phyloP scores from a whole-genome alignment of 2,113 vertebrate genomes.

The Thymallus thymallus region DNA sequence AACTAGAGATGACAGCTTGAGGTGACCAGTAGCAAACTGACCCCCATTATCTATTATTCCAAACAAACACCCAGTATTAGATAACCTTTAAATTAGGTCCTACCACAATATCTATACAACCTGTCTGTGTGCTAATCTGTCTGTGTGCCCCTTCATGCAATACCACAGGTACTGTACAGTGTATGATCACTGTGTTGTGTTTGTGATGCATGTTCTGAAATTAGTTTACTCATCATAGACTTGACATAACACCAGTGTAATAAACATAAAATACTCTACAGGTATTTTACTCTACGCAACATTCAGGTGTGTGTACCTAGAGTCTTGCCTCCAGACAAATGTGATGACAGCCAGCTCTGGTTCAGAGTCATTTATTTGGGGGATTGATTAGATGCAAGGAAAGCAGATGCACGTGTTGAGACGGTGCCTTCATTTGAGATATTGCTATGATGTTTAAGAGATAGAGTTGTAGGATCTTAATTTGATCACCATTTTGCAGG shows the following conservation, averaged over 20 bases:
- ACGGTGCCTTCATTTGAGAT: constrained; percentile 66
- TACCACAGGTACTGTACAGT: not conserved
- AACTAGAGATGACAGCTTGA: constrained; percentile 50
- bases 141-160: not conserved
- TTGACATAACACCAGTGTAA: not conserved
- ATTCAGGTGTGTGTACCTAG: no score
- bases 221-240: not conserved
- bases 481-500: no score
- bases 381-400: constrained; percentile 70
- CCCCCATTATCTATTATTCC: constrained; percentile 41
- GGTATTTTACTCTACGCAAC: no score
- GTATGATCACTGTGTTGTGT: not conserved
- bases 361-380: constrained; percentile 67
- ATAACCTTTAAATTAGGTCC: not conserved
- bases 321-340: constrained; percentile 62
- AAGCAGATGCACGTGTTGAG: constrained; percentile 65
- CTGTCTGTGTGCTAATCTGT: no score
- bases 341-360: constrained; percentile 62
- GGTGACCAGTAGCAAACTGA: constrained; percentile 23
- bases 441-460: constrained; percentile 60
- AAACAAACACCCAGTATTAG: constrained; percentile 50
- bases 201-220: constrained; percentile 15
- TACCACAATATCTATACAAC: not conserved
- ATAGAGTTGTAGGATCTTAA: constrained; percentile 31
- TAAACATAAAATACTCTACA: not conserved